Conservation (phyloP, 2,113 vertebrate species). For the Pluvialis apricaria region DNA sequence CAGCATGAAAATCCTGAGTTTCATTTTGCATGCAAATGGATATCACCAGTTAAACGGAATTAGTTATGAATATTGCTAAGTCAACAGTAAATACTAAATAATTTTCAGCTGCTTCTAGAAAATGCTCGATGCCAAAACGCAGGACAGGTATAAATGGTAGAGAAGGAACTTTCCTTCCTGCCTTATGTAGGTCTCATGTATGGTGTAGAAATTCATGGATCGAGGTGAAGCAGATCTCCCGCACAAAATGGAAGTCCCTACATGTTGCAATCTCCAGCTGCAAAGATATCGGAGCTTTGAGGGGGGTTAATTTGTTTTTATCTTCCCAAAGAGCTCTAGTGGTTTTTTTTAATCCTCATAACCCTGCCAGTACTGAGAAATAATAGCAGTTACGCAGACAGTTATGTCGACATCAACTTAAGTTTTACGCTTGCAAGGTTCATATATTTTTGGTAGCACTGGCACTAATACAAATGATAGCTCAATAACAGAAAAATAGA, state of each 20-base stretch:
- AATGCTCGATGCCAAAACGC: not conserved
- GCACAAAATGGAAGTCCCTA: not conserved
- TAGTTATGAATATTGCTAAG: not conserved
- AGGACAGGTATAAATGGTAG: not conserved
- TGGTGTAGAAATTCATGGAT: not conserved
- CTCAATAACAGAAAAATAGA: conserved; percentile 45
- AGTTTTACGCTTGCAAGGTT: conserved; percentile 43
- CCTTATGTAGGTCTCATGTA: not conserved
- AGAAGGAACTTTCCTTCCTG: not conserved
- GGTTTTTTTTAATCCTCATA: conserved; percentile 5
- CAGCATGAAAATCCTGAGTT: not conserved
- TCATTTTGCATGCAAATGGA: not conserved
- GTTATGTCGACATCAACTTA: conserved; percentile 42
- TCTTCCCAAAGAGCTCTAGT: not conserved
- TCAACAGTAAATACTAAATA: not conserved
- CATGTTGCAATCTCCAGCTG: not conserved
- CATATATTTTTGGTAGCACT: not conserved
- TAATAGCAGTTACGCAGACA: conserved; percentile 3
- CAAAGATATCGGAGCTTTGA: not conserved
- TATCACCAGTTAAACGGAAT: not conserved
- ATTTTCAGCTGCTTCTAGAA: not conserved
- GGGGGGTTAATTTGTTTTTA: conserved; percentile 15
- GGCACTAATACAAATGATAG: conserved; percentile 33
- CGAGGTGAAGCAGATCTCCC: not conserved
- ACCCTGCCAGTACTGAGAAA: conserved; percentile 14